phyloP scores from a whole-genome alignment of 2,797 vertebrate species.

The Malacoraja senta region DNA sequence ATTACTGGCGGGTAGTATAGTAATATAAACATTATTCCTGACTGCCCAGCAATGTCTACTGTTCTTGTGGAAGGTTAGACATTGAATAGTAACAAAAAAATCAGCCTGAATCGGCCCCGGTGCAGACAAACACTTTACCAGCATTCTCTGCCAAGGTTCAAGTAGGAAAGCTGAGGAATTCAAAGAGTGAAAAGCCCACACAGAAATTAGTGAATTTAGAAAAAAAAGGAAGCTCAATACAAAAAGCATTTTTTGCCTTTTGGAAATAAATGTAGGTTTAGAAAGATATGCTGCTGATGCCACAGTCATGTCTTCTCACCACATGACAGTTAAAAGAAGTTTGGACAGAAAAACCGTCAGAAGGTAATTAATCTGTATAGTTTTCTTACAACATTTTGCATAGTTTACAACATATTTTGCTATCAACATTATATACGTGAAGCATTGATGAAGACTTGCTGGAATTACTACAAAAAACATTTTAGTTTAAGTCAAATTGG shows the following conservation, averaged over 20 bases:
- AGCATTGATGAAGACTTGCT: not conserved
- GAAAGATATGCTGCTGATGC: not conserved
- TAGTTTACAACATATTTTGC: no score
- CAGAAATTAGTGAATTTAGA: not conserved
- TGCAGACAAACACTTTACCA: not conserved
- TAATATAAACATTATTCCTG: not conserved
- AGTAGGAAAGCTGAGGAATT: not conserved
- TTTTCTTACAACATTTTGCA: not conserved
- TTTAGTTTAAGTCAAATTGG: no score
- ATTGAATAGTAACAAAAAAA: not conserved
- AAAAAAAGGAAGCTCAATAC: not conserved
- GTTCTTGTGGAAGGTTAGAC: not conserved
- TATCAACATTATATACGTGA: not conserved
- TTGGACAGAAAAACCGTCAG: not conserved
- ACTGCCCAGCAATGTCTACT: not conserved
- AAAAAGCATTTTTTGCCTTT: not conserved
- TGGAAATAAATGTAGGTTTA: not conserved
- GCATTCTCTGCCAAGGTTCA: not conserved
- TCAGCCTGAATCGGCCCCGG: not conserved
- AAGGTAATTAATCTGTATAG: not conserved
- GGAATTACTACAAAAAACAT: not conserved
- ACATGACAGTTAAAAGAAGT: not conserved
- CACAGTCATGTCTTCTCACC: not conserved
- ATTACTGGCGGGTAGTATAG: not conserved
- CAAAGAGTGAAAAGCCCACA: not conserved